These are phyloP conservation scores for Pungitius pungitius DNA, from an alignment of 2,113 vertebrate genomes.

Conservation along the genomic window DNA sequence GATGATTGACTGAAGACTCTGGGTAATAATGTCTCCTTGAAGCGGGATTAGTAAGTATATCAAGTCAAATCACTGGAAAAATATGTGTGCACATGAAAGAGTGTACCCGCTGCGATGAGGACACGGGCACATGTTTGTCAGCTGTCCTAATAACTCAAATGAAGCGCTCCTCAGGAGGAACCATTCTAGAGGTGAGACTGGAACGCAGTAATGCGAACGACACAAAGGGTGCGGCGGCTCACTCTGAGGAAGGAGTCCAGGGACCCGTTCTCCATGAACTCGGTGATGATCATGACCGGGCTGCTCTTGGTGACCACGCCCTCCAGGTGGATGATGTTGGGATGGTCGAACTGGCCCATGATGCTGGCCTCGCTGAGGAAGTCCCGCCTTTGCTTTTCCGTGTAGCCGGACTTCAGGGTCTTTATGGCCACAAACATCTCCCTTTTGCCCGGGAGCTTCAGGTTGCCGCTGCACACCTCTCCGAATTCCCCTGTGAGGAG, in stretches of 20 bases:
- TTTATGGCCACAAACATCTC: slow-evolving; percentile 99
- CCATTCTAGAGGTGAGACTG: too few species aligned
- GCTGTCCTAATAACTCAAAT: not conserved
- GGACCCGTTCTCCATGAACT: slow-evolving; percentile 99
- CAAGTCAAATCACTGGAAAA: slow-evolving; percentile 1
- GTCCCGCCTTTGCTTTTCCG: slow-evolving; percentile 94
- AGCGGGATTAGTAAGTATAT: slow-evolving; percentile 4
- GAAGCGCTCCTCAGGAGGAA: not conserved
- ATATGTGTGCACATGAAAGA: not conserved
- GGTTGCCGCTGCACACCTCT: slow-evolving; percentile 96
- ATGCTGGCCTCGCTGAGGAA: slow-evolving; percentile 98
- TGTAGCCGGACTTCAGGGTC: slow-evolving; percentile 95
- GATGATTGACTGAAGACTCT: slow-evolving; percentile 13
- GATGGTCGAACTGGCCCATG: slow-evolving; percentile 98
- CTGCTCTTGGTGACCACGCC: slow-evolving; percentile 98
- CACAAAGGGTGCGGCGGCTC: too few species aligned
- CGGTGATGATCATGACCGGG: slow-evolving; percentile 96
- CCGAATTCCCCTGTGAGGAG: slow-evolving; percentile 90
- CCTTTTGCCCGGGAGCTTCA: slow-evolving; percentile 95
- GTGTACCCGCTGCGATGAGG: not conserved
- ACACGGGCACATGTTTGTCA: slow-evolving; percentile 7
- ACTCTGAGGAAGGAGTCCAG: slow-evolving; percentile 97
- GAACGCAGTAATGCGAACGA: too few species aligned
- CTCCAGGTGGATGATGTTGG: slow-evolving; percentile 96
- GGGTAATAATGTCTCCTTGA: slow-evolving; percentile 22